These are phyloP conservation scores for Peromyscus aztecus DNA, from an alignment of 2,797 vertebrate genomes.

Conservation along the genomic window DNA sequence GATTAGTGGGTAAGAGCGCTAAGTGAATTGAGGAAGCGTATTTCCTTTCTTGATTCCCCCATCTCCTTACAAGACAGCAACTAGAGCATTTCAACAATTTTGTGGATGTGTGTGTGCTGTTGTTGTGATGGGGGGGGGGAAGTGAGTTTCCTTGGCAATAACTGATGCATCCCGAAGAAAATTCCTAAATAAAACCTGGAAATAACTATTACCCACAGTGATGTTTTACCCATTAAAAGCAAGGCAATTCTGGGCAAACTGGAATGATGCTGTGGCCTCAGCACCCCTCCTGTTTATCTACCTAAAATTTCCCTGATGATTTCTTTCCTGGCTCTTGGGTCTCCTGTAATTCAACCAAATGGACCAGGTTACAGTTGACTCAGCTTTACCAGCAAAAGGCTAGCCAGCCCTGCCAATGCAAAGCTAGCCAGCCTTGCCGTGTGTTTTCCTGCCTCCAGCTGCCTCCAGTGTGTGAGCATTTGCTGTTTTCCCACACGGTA, in stretches of 20 bases:
- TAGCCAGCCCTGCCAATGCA: not conserved
- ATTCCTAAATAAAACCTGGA: not conserved
- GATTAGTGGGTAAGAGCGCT: not conserved
- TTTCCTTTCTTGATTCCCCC: not conserved
- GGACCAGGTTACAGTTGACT: not conserved
- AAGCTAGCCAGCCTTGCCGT: not conserved
- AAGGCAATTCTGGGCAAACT: not conserved
- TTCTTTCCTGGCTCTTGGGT: not conserved
- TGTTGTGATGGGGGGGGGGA: not conserved
- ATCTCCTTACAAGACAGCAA: not conserved
- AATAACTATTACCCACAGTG: not conserved
- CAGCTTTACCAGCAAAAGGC: not conserved
- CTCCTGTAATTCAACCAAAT: not conserved
- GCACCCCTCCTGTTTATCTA: not conserved
- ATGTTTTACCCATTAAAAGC: not conserved
- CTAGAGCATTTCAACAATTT: not conserved
- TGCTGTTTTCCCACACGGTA: not conserved
- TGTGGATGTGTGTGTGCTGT: not conserved
- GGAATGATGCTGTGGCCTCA: not conserved
- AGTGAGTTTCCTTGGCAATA: not conserved
- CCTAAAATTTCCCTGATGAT: not conserved
- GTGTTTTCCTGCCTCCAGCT: not conserved
- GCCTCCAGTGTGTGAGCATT: not conserved
- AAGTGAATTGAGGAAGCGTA: not conserved
- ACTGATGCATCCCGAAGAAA: not conserved